Conservation (phyloP, 2,888 invertebrate species). For the Polyploca ridens region DNA sequence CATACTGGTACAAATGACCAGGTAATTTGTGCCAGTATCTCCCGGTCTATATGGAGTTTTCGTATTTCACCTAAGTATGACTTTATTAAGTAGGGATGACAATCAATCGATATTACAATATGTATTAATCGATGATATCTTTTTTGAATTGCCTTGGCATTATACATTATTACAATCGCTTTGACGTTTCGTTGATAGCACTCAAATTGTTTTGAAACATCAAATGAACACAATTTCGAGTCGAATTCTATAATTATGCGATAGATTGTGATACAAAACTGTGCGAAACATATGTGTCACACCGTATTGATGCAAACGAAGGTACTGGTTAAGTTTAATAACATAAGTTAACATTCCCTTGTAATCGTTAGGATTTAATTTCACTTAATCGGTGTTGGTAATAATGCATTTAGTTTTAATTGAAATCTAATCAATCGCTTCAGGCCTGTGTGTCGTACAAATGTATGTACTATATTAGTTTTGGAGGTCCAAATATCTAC, state of each 20-base stretch:
- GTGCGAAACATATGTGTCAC: not conserved
- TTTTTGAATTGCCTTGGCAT: too few relatives aligned
- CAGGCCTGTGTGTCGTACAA: not conserved
- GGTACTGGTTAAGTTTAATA: constrained; percentile 37
- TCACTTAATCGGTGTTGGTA: constrained; percentile 30
- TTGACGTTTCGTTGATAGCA: too few relatives aligned
- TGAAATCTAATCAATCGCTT: constrained; percentile 4
- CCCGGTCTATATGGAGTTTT: too few relatives aligned
- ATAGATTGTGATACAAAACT: not conserved
- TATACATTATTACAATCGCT: too few relatives aligned
- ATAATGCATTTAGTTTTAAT: constrained; percentile 28
- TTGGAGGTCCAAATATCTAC: constrained; percentile 4
- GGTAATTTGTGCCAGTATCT: too few relatives aligned
- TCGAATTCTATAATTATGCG: not conserved
- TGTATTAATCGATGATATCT: not conserved
- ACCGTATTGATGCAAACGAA: constrained; percentile 33
- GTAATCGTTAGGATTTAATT: constrained; percentile 46
- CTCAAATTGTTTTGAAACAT: not conserved
- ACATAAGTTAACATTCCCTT: constrained; percentile 68
- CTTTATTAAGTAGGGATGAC: not conserved
- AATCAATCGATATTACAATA: not conserved
- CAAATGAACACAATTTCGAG: not conserved
- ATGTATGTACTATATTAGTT: not conserved
- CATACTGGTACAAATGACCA: too few relatives aligned
- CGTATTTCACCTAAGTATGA: not conserved